phyloP scores from a whole-genome alignment of 2,888 invertebrate genomes.

The Octonoba sinensis region DNA sequence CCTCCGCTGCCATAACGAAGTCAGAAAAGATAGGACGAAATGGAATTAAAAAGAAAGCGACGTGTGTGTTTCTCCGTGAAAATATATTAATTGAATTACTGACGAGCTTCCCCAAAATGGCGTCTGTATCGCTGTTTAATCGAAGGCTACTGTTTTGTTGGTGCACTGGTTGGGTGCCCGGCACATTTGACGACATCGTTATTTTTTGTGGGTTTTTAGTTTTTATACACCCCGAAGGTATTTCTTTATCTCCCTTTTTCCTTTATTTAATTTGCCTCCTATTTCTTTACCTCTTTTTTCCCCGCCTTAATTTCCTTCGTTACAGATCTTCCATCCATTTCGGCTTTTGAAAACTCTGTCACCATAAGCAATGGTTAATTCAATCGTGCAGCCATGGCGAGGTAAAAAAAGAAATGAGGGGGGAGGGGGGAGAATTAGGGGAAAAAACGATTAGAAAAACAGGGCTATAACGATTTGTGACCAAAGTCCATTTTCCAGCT shows the following conservation, averaged over 20 bases:
- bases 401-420: slow-evolving; percentile 23
- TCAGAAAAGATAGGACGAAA: slow-evolving; percentile 20
- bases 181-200: slow-evolving; percentile 58
- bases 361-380: slow-evolving; percentile 61
- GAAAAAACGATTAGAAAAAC: slow-evolving; percentile 57
- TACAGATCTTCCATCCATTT: slow-evolving; percentile 36
- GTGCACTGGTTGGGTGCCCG: slow-evolving; percentile 50
- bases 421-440: slow-evolving; percentile 18
- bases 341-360: slow-evolving; percentile 60
- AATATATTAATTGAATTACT: slow-evolving; percentile 59
- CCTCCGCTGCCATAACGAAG: slow-evolving; percentile 22
- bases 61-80: not conserved
- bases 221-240: slow-evolving; percentile 49
- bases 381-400: slow-evolving; percentile 30
- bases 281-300: slow-evolving; percentile 12
- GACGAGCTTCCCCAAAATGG: slow-evolving; percentile 53
- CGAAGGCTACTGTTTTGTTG: slow-evolving; percentile 54
- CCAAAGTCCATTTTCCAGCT: slow-evolving; percentile 64
- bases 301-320: slow-evolving; percentile 16
- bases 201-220: slow-evolving; percentile 42
- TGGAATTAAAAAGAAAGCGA: slow-evolving; percentile 31
- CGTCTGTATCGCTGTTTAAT: slow-evolving; percentile 59
- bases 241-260: slow-evolving; percentile 57
- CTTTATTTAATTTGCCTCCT: slow-evolving; percentile 51
- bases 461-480: slow-evolving; percentile 61